These are phyloP conservation scores for Chroicocephalus ridibundus DNA, from an alignment of 2,113 vertebrate species.

Conservation along the genomic window DNA sequence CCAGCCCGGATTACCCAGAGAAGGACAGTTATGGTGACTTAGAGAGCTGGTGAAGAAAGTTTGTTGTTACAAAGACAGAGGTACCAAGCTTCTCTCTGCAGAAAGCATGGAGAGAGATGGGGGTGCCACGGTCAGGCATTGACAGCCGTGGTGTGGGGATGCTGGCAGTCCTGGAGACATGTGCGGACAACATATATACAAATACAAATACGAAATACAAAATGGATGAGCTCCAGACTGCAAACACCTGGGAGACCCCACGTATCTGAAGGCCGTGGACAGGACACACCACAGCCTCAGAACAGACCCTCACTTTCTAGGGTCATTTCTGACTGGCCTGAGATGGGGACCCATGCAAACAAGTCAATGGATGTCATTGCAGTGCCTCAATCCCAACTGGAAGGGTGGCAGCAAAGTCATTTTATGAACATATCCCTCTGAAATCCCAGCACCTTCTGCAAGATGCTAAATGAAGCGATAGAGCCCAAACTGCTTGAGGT, in stretches of 20 bases:
- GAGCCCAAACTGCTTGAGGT: background rate
- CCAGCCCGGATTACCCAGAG: background rate
- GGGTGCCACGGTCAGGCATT: background rate
- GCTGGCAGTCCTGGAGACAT: background rate
- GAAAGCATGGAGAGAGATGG: background rate
- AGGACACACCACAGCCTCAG: background rate
- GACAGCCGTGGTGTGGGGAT: background rate
- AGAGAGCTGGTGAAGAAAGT: background rate
- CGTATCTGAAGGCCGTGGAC: background rate
- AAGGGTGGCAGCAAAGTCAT: accelerated
- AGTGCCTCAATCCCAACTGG: background rate
- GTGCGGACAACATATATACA: background rate
- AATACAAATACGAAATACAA: background rate
- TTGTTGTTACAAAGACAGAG: background rate
- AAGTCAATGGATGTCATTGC: background rate
- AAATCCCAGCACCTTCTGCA: background rate
- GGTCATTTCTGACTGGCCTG: background rate
- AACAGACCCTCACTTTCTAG: background rate
- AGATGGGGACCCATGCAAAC: background rate
- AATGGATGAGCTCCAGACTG: background rate
- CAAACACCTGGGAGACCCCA: background rate
- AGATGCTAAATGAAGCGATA: background rate
- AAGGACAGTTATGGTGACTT: background rate
- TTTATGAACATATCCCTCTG: background rate
- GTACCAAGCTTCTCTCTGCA: background rate